Conservation (phyloP, 2,888 invertebrate genomes). For the Drosophila subquinaria region DNA sequence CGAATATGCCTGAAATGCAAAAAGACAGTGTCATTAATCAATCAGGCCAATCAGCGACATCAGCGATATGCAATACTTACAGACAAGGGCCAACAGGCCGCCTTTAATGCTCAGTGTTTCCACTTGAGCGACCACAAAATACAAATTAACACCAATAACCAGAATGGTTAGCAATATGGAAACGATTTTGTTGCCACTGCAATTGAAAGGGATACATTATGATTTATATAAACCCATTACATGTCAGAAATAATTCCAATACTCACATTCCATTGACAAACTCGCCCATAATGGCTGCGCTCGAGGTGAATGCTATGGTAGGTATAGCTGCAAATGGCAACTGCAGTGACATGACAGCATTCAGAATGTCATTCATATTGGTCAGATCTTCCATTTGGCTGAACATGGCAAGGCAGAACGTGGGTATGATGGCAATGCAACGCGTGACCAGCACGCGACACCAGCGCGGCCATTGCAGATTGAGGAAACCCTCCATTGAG, state of each 20-base stretch:
- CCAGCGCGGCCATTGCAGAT: conserved; percentile 94
- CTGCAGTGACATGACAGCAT: conserved; percentile 94
- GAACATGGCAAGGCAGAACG: conserved; percentile 90
- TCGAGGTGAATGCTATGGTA: conserved; percentile 94
- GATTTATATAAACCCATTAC: background rate
- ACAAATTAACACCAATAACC: conserved; percentile 92
- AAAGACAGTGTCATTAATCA: conserved; percentile 9
- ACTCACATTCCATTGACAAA: conserved; percentile 92
- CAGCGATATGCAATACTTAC: conserved; percentile 67
- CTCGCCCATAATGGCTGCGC: conserved; percentile 92
- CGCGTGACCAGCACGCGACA: conserved; percentile 94
- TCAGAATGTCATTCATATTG: conserved; percentile 93
- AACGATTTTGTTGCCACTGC: conserved; percentile 89
- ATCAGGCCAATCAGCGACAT: background rate
- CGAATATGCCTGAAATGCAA: conserved; percentile 86
- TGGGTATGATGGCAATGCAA: conserved; percentile 91
- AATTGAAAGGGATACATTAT: conserved; percentile 68
- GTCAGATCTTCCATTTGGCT: conserved; percentile 90
- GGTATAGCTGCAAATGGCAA: conserved; percentile 95
- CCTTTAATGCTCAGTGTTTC: conserved; percentile 85
- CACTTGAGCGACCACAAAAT: conserved; percentile 90
- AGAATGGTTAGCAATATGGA: conserved; percentile 89
- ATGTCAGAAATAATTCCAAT: background rate
- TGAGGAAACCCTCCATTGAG: conserved; percentile 95
- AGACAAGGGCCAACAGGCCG: conserved; percentile 86